Evolutionary conservation across 92 coral and sea anemone species (phyloP), one percentile per base, ranked within the genome.

Genomic region (Paragorgia papillata): DNA sequence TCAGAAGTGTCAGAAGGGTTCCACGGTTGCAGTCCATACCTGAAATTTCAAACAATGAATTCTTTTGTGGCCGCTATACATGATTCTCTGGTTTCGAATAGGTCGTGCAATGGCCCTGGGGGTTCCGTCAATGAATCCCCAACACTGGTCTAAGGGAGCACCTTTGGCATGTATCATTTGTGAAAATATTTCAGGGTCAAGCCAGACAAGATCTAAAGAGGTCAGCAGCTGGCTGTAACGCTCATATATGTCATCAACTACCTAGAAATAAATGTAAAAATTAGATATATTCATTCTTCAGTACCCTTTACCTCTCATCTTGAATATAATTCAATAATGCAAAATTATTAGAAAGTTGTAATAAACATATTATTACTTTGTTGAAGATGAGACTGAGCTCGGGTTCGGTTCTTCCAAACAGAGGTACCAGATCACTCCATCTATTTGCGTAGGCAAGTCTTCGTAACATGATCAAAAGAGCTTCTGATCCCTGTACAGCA

Each of bases 121-220:
- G 24, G 90, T 87, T 62, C 87, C 90, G 79, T 87, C 87, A 0
- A 87, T 79, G 46, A 87, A 83, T 6, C 85, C 90, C 90, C 90
- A 87, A 81, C 90, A 87, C 35, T 65, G 61, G 30, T 53, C 15
- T 3, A 87, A 63, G 22, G 87, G 87, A 50, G 87, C 88, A 17
- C 87, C 87, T 79, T 87, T 87, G 10, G 1, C 30, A n/a, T 82
- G 69, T 3, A 87, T 73, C 3, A 74, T 87, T 41, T 49, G 78
- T 29, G 82, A 39, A 62, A 87, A 86, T 6, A 54, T 46, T 12
- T 66, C 81, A 14, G 85, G 90, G 64, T 86, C 85, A 19, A 82
- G 75, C 90, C 90, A 86, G 21, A 50, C 81, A 32, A 83, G 63
- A 26, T 73, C 82, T 18, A 86, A 32, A 14, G 87, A 69, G 21